Evolutionary conservation across 2,113 vertebrate species (phyloP).

Genomic region (Caretta caretta): DNA sequence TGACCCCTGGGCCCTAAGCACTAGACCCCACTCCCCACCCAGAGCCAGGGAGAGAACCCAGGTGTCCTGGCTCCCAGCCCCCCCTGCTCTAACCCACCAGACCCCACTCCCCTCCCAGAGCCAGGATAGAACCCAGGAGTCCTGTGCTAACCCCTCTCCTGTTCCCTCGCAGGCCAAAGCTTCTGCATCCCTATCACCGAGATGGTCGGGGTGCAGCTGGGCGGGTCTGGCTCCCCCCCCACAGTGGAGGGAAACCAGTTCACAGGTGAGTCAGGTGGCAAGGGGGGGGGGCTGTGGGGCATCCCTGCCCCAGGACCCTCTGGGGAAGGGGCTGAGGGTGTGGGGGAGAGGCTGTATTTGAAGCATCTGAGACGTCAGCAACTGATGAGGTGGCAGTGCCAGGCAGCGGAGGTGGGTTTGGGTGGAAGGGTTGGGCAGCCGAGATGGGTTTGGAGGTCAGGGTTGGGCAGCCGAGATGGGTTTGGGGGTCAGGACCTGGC

Average conservation of each 20-base stretch:
- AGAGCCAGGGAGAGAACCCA: background rate
- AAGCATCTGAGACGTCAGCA: background rate
- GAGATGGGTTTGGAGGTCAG: no score
- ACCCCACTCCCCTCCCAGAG: background rate
- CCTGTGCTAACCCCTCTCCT: background rate
- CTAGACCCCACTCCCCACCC: no score
- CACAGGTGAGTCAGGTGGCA: background rate
- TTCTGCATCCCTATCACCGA: slow-evolving; percentile 8
- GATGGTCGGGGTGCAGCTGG: background rate
- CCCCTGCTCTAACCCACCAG: no score
- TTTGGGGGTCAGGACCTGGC: no score
- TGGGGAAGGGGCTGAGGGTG: background rate
- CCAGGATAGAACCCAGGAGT: no score
- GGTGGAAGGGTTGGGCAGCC: fast-evolving
- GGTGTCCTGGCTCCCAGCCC: no score
- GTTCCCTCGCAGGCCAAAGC: background rate
- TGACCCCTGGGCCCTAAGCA: background rate
- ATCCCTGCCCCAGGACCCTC: background rate
- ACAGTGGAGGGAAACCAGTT: background rate
- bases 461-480: no score
- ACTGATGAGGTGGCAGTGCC: background rate
- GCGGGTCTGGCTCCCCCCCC: background rate
- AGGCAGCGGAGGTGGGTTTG: no score
- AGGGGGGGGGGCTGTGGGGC: background rate
- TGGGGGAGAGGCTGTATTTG: background rate